These are phyloP conservation scores for Mustelus asterias DNA, from an alignment of 2,113 vertebrate genomes.

Conservation along the genomic window DNA sequence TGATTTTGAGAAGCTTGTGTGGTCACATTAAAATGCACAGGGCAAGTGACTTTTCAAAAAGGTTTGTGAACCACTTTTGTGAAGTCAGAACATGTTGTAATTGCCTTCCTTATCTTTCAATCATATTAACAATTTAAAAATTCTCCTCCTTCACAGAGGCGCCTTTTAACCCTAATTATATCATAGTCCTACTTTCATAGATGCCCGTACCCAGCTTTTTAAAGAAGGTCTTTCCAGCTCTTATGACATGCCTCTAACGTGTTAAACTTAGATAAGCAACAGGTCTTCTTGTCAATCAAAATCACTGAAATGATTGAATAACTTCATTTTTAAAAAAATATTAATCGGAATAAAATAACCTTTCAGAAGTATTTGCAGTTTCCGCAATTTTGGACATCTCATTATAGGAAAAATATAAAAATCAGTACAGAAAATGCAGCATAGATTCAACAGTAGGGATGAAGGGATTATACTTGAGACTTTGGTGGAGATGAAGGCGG, in stretches of 20 bases:
- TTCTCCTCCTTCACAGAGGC: neutral
- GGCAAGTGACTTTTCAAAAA: neutral
- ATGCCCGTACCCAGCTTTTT: neutral
- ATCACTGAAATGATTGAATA: neutral
- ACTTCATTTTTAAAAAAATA: neutral
- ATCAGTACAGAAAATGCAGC: neutral
- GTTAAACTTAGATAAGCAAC: neutral
- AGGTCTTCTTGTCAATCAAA: neutral
- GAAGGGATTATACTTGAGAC: neutral
- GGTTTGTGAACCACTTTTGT: neutral
- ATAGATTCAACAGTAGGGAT: neutral
- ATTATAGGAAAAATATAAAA: neutral
- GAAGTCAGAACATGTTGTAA: neutral
- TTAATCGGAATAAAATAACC: neutral
- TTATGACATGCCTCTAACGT: neutral
- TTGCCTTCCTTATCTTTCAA: neutral
- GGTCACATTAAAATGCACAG: neutral
- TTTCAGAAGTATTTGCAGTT: neutral
- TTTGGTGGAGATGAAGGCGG: neutral
- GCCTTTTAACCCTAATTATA: neutral
- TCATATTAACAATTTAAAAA: neutral
- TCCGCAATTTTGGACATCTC: neutral
- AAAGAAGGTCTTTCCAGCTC: neutral
- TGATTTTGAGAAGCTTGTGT: neutral
- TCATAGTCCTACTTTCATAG: neutral